phyloP scores from a whole-genome alignment of 92 coral and sea anemone genomes.

The Porites lobata region DNA sequence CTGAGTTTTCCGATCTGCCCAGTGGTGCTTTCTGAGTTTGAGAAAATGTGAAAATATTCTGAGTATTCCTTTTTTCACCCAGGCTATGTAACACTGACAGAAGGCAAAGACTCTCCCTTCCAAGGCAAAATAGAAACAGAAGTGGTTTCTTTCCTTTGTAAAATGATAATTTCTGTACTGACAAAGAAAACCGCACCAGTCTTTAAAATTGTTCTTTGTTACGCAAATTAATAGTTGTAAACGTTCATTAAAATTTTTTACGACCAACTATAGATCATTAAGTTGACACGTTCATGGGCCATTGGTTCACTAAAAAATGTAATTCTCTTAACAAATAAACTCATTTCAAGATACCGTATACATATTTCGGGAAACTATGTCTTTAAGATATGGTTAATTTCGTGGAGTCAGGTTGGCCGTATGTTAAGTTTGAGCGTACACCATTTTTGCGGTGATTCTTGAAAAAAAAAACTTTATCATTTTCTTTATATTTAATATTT shows the following conservation, averaged over 20 bases:
- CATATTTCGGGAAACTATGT: too few relatives aligned
- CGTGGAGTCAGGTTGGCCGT: too few relatives aligned
- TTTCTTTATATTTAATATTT: too few relatives aligned
- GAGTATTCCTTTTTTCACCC: too few relatives aligned
- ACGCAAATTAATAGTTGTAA: background rate
- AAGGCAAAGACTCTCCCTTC: background rate
- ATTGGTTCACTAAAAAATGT: background rate
- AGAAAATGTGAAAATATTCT: too few relatives aligned
- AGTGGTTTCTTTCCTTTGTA: background rate
- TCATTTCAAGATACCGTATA: background rate
- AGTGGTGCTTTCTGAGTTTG: too few relatives aligned
- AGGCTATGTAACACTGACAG: background rate
- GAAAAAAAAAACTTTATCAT: too few relatives aligned
- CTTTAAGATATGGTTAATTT: too few relatives aligned
- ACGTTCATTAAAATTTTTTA: background rate
- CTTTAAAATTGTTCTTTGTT: background rate
- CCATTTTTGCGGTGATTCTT: too few relatives aligned
- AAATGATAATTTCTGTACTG: background rate
- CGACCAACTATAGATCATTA: background rate
- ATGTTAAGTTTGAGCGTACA: too few relatives aligned
- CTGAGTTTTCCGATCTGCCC: too few relatives aligned
- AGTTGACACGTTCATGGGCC: constrained; percentile 5
- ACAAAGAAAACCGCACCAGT: background rate
- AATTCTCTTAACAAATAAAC: background rate
- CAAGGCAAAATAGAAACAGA: too few relatives aligned